Percentiles rank a stretch among this genome's conserved stretches.
Conservation (phyloP, 2,888 invertebrate species). For the Harpalus rufipes region DNA sequence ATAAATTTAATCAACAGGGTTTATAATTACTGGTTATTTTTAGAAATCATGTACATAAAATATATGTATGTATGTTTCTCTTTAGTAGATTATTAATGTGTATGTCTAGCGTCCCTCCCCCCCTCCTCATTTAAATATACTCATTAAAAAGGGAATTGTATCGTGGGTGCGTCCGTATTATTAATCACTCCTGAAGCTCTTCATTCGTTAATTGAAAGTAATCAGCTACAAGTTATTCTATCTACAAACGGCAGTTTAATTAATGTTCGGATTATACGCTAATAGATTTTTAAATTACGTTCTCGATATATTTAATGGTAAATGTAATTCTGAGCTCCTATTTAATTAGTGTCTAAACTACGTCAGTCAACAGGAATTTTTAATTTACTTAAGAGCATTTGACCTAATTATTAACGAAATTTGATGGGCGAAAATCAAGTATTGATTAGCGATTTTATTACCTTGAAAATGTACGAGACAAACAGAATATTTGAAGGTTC, state of each 20-base stretch:
- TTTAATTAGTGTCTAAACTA: conserved; percentile 31
- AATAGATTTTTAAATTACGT: conserved; percentile 46
- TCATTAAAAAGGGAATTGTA: conserved; percentile 3
- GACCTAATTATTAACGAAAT: conserved; percentile 37
- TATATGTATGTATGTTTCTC: neutral
- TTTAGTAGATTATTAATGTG: neutral
- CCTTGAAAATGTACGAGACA: neutral
- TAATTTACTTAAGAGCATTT: conserved; percentile 40
- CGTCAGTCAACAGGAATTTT: conserved; percentile 27
- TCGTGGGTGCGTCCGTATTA: conserved; percentile 21
- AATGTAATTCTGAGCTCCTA: conserved; percentile 21
- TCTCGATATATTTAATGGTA: conserved; percentile 3
- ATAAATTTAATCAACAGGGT: no score
- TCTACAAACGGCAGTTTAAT: conserved; percentile 40
- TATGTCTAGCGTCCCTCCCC: neutral
- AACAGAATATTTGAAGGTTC: neutral
- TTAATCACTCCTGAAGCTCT: conserved; percentile 44
- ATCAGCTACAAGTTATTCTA: conserved; percentile 33
- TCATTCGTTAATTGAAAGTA: conserved; percentile 65
- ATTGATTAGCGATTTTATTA: conserved; percentile 15
- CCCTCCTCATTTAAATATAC: conserved; percentile 34
- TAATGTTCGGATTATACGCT: conserved; percentile 51
- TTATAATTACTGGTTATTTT: neutral
- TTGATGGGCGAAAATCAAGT: conserved; percentile 13
- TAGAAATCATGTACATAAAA: neutral